Evolutionary conservation across 37 sponge, comb jelly and placozoan species (phyloP).

Genomic region (Beroe ovata): DNA sequence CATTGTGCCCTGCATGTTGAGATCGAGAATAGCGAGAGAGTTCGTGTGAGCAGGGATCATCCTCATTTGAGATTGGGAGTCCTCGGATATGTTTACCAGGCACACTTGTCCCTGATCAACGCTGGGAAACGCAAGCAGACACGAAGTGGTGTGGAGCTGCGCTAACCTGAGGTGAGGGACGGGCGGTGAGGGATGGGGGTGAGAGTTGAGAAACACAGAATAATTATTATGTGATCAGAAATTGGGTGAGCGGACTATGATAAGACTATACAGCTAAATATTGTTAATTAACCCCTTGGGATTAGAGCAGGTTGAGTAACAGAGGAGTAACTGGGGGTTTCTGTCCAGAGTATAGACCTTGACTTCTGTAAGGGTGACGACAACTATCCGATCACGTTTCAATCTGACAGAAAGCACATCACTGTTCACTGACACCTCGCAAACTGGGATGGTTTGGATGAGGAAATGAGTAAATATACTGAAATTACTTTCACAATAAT

Average conservation of each 20-base stretch:
- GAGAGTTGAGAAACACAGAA: no score
- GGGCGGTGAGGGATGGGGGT: no score
- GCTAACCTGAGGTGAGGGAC: background rate
- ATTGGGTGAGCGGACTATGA: no score
- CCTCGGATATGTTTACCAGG: slow-evolving; percentile 51
- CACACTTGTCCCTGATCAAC: slow-evolving; percentile 51
- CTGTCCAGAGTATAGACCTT: slow-evolving; percentile 30
- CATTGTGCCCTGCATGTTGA: slow-evolving; percentile 66
- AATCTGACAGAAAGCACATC: slow-evolving; percentile 6
- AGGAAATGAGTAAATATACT: no score
- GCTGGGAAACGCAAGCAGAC: slow-evolving; percentile 4
- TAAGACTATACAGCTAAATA: no score
- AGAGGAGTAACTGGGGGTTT: background rate
- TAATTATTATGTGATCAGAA: no score
- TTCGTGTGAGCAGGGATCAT: slow-evolving; percentile 51
- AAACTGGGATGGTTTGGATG: no score
- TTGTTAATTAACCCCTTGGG: background rate
- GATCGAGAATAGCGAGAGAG: background rate
- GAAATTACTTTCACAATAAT: no score
- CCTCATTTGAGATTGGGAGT: slow-evolving; percentile 18
- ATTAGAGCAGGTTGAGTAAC: slow-evolving; percentile 22
- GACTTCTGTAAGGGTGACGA: background rate
- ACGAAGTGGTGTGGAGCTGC: slow-evolving; percentile 26
- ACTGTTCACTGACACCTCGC: background rate
- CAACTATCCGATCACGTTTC: slow-evolving; percentile 51